Percentiles rank a stretch among this genome's conserved stretches.
Conservation (phyloP, 2,797 vertebrate species). For the Neoniphon sammara region DNA sequence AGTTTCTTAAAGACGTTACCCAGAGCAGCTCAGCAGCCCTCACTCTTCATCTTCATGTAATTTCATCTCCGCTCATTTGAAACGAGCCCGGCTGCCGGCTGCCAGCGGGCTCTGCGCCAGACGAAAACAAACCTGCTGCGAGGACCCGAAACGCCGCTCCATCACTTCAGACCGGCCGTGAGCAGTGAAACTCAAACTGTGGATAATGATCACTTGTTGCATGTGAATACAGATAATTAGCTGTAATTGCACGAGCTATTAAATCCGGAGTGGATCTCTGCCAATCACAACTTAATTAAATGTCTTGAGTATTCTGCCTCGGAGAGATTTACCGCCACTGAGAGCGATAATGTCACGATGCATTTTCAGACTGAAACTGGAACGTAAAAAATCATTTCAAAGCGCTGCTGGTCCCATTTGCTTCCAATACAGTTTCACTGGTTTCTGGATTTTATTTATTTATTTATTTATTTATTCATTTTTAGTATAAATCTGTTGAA, state of each 20-base stretch:
- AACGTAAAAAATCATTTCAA: not conserved
- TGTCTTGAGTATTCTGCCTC: not conserved
- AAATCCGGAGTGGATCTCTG: not conserved
- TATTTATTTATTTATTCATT: too few species aligned
- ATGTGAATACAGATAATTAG: constrained; percentile 1
- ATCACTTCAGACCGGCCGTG: not conserved
- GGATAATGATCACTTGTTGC: not conserved
- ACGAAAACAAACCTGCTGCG: constrained; percentile 1
- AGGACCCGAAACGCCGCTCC: not conserved
- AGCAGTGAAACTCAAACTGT: not conserved
- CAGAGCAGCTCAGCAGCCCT: not conserved
- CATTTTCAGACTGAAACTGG: not conserved
- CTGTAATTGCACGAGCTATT: not conserved
- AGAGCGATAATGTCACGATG: too few species aligned
- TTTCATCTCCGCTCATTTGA: not conserved
- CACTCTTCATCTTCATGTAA: not conserved
- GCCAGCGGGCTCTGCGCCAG: not conserved
- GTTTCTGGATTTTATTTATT: too few species aligned
- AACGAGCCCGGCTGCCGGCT: not conserved
- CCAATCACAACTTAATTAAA: constrained; percentile 1
- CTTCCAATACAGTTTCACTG: too few species aligned
- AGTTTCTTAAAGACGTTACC: not conserved
- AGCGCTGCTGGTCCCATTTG: too few species aligned
- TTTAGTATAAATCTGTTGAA: too few species aligned
- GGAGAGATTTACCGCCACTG: not conserved